Base-by-base conservation (phyloP, 64 coral and sea anemone species). In the Catalaphyllia jardinei region DNA sequence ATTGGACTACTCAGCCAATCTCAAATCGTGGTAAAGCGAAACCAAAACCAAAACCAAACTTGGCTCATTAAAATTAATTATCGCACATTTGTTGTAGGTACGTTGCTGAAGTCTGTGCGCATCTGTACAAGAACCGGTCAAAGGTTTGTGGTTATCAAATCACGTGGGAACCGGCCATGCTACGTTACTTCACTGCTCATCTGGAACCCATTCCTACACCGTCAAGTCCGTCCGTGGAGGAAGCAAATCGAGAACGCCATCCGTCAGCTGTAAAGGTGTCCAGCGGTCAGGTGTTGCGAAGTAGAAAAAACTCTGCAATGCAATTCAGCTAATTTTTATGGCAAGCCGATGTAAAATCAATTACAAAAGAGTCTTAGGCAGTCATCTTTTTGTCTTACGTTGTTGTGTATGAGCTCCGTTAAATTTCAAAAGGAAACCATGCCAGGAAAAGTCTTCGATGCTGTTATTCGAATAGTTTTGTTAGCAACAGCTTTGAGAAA, bases 71-170 rank as follows among this genome's bases (percentile, higher is more conserved):
- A 18, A 18, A 65, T n/a, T 65, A 65, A 65, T 69, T 69, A 27
- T 8, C 11, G 4, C 2, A 77, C 12, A 1, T 12, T 39, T 29
- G 4, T 71, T 49, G 8, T 24, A 85, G 81, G 63, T 85, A 85
- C 46, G 81, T 85, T 71, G 35, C 81, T 2, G 81, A 85, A 24
- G 81, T 85, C 33, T 85, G 81, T 51, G 81, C 81, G 22, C 81
- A 85, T 71, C 9, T 85, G 19, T 85, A 85, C 33, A 85, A 71
- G 35, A 85, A 85, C 38, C 81, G 81, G 5, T 20, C 62, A 15
- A 85, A 85, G 38, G 81, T 85, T 85, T 71, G 81, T 50, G 81
- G 81, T 27, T 85, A 85, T 39, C 62, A 67, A 51, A 85, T 85
- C 35, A 71, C 81, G 31, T 85, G 81, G 81, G 81, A 85, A 71